Evolutionary conservation across 2,113 vertebrate genomes (phyloP).

Genomic region (Mixornis gularis): DNA sequence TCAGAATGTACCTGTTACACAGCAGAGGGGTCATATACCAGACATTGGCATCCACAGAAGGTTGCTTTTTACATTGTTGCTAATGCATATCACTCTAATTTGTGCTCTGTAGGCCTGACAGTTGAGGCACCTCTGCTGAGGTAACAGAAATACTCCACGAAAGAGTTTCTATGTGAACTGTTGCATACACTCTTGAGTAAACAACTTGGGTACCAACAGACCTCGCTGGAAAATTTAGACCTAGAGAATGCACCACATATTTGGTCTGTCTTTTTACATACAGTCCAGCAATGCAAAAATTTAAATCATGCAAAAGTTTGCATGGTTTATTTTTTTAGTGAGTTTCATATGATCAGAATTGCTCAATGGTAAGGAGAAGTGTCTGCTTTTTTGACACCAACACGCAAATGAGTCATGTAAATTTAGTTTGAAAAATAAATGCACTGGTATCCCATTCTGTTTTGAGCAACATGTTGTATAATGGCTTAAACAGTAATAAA

Average conservation of each 20-base stretch:
- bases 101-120: neutral
- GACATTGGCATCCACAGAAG: neutral
- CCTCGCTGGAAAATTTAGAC: neutral
- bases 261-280: neutral
- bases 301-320: neutral
- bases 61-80: neutral
- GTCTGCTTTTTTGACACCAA: neutral
- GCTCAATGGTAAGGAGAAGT: neutral
- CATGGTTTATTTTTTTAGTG: neutral
- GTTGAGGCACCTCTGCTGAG: neutral
- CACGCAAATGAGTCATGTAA: neutral
- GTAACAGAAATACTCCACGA: neutral
- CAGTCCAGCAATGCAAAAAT: neutral
- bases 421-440: neutral
- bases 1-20: neutral
- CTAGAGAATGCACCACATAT: neutral
- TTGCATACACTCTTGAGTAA: neutral
- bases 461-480: neutral
- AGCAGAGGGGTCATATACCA: neutral
- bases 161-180: neutral
- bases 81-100: neutral
- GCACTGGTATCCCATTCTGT: neutral
- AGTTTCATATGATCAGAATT: neutral
- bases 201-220: neutral
- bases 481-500: neutral